Percentiles rank a stretch among this genome's conserved stretches.
These are phyloP conservation scores for Anguilla japonica DNA, from an alignment of 2,113 vertebrate species.

Conservation along the genomic window DNA sequence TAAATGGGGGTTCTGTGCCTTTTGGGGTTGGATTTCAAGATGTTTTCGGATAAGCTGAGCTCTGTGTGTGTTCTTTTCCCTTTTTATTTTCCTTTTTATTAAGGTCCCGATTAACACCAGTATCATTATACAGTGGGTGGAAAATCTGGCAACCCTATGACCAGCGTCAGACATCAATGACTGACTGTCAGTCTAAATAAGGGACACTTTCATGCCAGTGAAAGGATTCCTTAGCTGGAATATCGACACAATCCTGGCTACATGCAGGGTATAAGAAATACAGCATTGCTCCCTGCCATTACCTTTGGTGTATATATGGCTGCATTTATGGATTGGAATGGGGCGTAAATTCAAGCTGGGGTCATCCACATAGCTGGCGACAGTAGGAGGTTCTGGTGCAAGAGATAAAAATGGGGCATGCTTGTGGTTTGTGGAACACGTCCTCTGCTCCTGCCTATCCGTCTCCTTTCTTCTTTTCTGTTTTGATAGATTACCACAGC, in stretches of 20 bases:
- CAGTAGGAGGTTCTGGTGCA: slow-evolving; percentile 20
- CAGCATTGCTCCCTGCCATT: slow-evolving; percentile 10
- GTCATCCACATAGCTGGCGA: slow-evolving; percentile 12
- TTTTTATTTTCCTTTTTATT: slow-evolving; percentile 4
- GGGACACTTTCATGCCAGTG: slow-evolving; percentile 6
- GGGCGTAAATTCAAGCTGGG: slow-evolving; percentile 33
- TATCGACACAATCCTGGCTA: slow-evolving; percentile 30
- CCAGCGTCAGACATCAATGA: slow-evolving; percentile 16
- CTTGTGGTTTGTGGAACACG: neutral
- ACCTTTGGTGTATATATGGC: slow-evolving; percentile 30
- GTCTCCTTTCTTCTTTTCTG: slow-evolving; percentile 10
- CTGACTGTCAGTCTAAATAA: slow-evolving; percentile 31
- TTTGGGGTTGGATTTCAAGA: slow-evolving; percentile 11
- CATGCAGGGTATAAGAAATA: slow-evolving; percentile 19
- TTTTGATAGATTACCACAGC: slow-evolving; percentile 37
- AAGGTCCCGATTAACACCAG: neutral
- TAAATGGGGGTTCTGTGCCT: neutral
- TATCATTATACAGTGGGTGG: slow-evolving; percentile 25
- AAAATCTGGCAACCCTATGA: slow-evolving; percentile 18
- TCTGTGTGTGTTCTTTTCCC: neutral
- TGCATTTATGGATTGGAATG: slow-evolving; percentile 38
- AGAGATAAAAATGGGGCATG: slow-evolving; percentile 17
- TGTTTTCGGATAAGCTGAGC: slow-evolving; percentile 29
- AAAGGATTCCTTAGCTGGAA: slow-evolving; percentile 16
- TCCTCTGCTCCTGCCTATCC: slow-evolving; percentile 6